Evolutionary conservation across 2,113 vertebrate genomes (phyloP).

Genomic region (Strigops habroptila): DNA sequence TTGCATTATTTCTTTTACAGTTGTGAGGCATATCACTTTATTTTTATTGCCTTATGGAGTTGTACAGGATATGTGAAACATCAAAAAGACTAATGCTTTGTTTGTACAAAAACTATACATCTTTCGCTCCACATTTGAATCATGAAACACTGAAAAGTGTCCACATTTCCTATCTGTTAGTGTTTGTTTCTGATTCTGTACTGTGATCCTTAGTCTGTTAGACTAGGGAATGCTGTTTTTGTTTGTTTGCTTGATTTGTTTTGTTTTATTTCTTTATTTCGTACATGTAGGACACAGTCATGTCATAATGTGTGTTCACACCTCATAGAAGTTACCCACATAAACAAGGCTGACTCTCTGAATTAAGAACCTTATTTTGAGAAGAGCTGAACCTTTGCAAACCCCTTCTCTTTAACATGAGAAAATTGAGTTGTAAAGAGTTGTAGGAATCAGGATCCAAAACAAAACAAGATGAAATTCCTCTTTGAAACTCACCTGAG

Average conservation of each 20-base stretch:
- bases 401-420: not conserved
- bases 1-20: not conserved
- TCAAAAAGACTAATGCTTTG: rapidly evolving
- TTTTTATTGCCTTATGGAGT: not conserved
- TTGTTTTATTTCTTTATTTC: not conserved
- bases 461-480: not conserved
- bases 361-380: not conserved
- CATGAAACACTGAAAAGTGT: not conserved
- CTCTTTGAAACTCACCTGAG: not conserved
- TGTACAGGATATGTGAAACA: not conserved
- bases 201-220: not conserved
- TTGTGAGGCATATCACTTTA: not conserved
- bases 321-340: not conserved
- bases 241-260: not conserved
- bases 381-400: not conserved
- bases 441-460: not conserved
- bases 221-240: not conserved
- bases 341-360: not conserved
- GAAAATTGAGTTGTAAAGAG: not conserved
- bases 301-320: not conserved
- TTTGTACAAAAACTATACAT: not conserved
- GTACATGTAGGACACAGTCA: not conserved
- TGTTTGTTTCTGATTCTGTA: not conserved
- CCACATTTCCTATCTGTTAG: not conserved
- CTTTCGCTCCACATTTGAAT: not conserved